phyloP scores from a whole-genome alignment of 1,140 invertebrate genomes.

The Drosophila tropicalis region DNA sequence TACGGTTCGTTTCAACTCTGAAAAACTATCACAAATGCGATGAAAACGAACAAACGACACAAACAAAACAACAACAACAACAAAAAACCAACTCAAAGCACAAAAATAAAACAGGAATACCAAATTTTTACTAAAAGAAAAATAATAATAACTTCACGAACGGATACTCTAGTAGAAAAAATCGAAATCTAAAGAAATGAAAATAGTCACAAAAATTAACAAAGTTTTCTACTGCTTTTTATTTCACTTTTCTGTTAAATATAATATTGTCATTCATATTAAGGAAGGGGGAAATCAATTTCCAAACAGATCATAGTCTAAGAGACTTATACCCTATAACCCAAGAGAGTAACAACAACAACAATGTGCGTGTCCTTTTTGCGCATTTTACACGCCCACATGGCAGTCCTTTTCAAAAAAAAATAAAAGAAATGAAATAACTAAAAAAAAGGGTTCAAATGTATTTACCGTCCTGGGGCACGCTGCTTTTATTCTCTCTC shows the following conservation, averaged over 20 bases:
- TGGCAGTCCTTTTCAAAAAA: constrained; percentile 32
- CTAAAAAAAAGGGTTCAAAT: constrained; percentile 69
- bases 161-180: background rate
- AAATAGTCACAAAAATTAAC: background rate
- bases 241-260: background rate
- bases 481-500: constrained; percentile 17
- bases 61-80: constrained; percentile 35
- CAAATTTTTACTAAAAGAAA: constrained; percentile 18
- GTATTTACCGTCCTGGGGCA: constrained; percentile 54
- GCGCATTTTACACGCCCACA: constrained; percentile 55
- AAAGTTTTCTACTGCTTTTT: background rate
- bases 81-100: constrained; percentile 23
- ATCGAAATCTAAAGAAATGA: background rate
- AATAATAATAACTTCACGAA: background rate
- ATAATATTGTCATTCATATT: background rate
- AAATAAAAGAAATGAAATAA: constrained; percentile 20
- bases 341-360: constrained; percentile 15
- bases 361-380: constrained; percentile 56
- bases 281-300: background rate
- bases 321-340: constrained; percentile 42
- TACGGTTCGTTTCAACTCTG: constrained; percentile 58
- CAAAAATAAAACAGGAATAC: constrained; percentile 24
- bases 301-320: constrained; percentile 1
- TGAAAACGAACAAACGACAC: constrained; percentile 27
- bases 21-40: constrained; percentile 66